These are phyloP conservation scores for Dinomys branickii DNA, from an alignment of 2,113 vertebrate species.

Conservation along the genomic window DNA sequence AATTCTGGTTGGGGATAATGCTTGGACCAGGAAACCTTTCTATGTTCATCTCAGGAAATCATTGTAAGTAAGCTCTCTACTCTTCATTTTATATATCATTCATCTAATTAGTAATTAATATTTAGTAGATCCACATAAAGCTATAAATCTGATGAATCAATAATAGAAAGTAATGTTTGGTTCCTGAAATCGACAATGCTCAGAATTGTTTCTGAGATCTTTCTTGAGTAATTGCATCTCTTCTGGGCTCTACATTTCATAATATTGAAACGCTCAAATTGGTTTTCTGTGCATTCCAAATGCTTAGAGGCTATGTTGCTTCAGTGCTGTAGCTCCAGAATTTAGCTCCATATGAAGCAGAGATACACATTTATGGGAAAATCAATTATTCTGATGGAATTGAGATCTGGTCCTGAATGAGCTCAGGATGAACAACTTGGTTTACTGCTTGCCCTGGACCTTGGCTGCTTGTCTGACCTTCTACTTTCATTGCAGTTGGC, in stretches of 20 bases:
- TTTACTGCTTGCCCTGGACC: slow-evolving; percentile 56
- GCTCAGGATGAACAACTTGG: slow-evolving; percentile 73
- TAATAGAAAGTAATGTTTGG: slow-evolving; percentile 61
- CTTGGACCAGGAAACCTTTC: neutral
- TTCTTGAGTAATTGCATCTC: slow-evolving; percentile 66
- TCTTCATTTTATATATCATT: slow-evolving; percentile 40
- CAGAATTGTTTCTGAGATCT: slow-evolving; percentile 60
- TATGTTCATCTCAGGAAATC: slow-evolving; percentile 28
- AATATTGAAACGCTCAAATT: slow-evolving; percentile 34
- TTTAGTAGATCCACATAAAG: slow-evolving; percentile 56
- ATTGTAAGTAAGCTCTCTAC: slow-evolving; percentile 47
- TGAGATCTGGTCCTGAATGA: slow-evolving; percentile 72
- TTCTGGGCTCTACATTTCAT: slow-evolving; percentile 50
- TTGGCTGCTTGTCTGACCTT: slow-evolving; percentile 63
- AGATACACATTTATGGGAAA: slow-evolving; percentile 78
- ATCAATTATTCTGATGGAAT: slow-evolving; percentile 82
- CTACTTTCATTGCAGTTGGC: slow-evolving; percentile 70
- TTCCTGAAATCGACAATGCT: slow-evolving; percentile 63
- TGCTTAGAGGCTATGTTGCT: slow-evolving; percentile 60
- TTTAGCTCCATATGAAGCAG: slow-evolving; percentile 62
- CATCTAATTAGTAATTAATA: slow-evolving; percentile 56
- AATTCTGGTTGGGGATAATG: slow-evolving; percentile 51
- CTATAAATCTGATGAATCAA: slow-evolving; percentile 48
- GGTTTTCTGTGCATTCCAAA: slow-evolving; percentile 60
- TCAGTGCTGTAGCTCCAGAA: slow-evolving; percentile 63